A percentile compares a stretch with the other conserved stretches of the same genome.
Evolutionary conservation across 2,797 vertebrate species (phyloP).

Genomic region (Lindbergichthys nudifrons): DNA sequence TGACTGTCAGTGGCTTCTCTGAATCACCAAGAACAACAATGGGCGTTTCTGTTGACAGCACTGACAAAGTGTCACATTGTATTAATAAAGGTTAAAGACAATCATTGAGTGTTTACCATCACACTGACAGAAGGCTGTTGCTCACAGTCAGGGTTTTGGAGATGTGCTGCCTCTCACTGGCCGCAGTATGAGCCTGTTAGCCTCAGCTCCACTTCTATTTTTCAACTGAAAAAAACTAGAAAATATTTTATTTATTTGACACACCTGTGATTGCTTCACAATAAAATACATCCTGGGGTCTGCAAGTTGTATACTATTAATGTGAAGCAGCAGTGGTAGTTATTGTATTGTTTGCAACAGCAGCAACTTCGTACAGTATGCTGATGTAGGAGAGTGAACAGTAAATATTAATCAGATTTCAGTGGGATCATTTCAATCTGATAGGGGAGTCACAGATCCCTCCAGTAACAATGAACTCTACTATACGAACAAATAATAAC

Average conservation of each 20-base stretch:
- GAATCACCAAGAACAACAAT: not conserved
- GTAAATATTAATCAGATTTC: too few relatives aligned
- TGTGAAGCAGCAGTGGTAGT: not conserved
- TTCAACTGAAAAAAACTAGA: not conserved
- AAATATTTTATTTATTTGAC: not conserved
- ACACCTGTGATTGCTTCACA: not conserved
- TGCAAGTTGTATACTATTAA: not conserved
- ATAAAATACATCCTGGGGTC: not conserved
- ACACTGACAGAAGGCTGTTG: not conserved
- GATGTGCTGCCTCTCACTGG: not conserved
- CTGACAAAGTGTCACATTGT: not conserved
- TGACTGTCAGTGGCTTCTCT: not conserved
- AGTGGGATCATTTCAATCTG: too few relatives aligned
- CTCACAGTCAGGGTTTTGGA: constrained; percentile 1
- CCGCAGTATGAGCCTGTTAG: not conserved
- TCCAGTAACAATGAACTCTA: too few relatives aligned
- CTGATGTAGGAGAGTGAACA: not conserved
- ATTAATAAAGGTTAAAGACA: not conserved
- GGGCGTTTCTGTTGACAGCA: not conserved
- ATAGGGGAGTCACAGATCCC: too few relatives aligned
- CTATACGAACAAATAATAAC: not conserved
- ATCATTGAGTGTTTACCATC: not conserved
- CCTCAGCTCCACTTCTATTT: not conserved
- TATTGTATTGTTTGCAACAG: not conserved
- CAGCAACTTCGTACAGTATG: not conserved